Base-by-base conservation (phyloP, 2,888 invertebrate species). In the Nephrotoma appendiculata region DNA sequence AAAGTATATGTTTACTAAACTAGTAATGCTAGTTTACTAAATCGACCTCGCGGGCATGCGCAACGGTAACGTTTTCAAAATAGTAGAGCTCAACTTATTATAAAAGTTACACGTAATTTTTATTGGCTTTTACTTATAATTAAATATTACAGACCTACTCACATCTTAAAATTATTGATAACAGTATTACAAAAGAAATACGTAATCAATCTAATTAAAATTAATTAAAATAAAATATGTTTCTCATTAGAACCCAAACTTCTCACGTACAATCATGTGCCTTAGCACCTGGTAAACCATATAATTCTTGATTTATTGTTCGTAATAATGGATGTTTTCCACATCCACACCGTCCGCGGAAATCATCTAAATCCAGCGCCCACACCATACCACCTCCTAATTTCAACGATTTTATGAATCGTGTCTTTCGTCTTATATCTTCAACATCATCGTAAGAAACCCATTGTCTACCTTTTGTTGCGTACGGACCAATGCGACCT, bases 331-430 rank as follows among this genome's bases (percentile, higher is more conserved):
- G 96, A 91, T 94, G 93, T 86, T 93, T 93, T 5, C 94, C 94
- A 90, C 95, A 95, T 6, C 94, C 94, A 90, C 96, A 96, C 85
- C 92, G 91, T 41, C 94, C 94, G 86, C 93, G 92, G 92, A 96
- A 96, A 90, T 96, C 96, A 89, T 96, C 96, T 89, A 96, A 92
- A 91, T 96, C 96, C 41, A 96, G 90, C 0, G 96, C 95, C 96
- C 96, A 96, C 31, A 96, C 92, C 92, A 96, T 96, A 7, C 94
- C 95, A 6, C 96, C 96, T 2, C 95, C 94, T 41, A 95, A 91
- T 0, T 93, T 93, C 45, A 94, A 90, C 9, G 92, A 91, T 87
- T 94, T 93, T 0, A 94, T 92, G 88, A 94, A 92, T 86, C 93
- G 92, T 0, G 94, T 93, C 89, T 95, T 95, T 86, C 94, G 91